Evolutionary conservation across 2,113 vertebrate species (phyloP).

Genomic region (Microcebus jonahi): DNA sequence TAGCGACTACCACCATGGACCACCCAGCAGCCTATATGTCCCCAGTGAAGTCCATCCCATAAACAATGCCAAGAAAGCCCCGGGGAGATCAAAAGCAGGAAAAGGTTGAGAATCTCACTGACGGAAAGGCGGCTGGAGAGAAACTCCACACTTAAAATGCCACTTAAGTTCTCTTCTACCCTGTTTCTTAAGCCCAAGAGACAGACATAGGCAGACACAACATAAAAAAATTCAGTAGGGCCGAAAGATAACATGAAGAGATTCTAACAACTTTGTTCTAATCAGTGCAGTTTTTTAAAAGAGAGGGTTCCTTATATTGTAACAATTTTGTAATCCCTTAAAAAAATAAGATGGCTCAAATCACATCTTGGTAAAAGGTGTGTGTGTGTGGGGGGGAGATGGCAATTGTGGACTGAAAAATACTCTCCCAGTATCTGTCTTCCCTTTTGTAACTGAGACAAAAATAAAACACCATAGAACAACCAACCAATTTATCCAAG

Average conservation of each 20-base stretch:
- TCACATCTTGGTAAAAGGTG: no score
- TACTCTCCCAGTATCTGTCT: not conserved
- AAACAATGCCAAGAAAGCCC: not conserved
- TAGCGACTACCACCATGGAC: not conserved
- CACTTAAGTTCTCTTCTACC: not conserved
- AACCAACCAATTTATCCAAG: not conserved
- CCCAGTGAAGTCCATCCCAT: not conserved
- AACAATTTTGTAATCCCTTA: not conserved
- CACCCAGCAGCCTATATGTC: not conserved
- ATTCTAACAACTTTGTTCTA: not conserved
- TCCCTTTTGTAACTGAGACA: not conserved
- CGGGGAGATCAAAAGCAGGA: not conserved
- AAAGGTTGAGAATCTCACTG: not conserved
- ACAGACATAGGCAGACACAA: not conserved
- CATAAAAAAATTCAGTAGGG: not conserved
- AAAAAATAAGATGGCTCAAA: not conserved
- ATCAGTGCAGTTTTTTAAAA: not conserved
- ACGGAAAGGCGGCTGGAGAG: not conserved
- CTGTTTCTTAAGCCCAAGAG: not conserved
- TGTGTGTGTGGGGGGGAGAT: not conserved
- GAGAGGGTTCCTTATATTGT: not conserved
- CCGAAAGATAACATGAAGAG: not conserved
- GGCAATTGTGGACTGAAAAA: not conserved
- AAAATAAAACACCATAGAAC: not conserved
- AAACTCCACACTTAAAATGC: not conserved